Conservation (phyloP, 2,797 vertebrate species). For the Prionace glauca region DNA sequence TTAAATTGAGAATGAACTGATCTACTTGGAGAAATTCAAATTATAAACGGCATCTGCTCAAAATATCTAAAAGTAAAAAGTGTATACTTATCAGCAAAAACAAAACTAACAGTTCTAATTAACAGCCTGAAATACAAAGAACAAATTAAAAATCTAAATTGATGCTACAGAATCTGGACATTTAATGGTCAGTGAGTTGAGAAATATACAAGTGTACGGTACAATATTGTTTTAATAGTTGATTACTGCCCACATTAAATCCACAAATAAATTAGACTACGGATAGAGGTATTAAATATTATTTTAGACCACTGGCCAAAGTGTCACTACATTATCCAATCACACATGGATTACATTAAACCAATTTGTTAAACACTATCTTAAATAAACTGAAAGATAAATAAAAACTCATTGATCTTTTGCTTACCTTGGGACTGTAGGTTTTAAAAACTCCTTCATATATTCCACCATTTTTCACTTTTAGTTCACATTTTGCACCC, state of each 20-base stretch:
- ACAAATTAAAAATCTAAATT: neutral
- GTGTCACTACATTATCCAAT: neutral
- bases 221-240: neutral
- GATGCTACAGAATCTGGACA: neutral
- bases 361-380: neutral
- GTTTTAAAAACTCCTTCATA: slow-evolving; percentile 99
- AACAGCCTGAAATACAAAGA: neutral
- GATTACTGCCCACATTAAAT: neutral
- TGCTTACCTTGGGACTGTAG: slow-evolving; percentile 92
- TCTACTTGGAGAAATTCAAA: neutral
- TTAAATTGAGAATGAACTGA: neutral
- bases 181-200: neutral
- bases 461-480: slow-evolving; percentile 89
- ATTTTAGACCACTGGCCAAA: neutral
- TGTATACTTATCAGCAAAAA: neutral
- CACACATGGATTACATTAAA: neutral
- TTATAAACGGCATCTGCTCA: neutral
- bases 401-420: neutral
- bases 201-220: neutral
- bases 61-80: neutral
- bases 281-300: neutral
- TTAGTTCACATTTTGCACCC: slow-evolving; percentile 98
- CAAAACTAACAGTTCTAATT: neutral
- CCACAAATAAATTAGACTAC: neutral
- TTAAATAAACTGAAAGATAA: neutral